Conservation (phyloP, 2,113 vertebrate genomes). For the Panthera uncia region DNA sequence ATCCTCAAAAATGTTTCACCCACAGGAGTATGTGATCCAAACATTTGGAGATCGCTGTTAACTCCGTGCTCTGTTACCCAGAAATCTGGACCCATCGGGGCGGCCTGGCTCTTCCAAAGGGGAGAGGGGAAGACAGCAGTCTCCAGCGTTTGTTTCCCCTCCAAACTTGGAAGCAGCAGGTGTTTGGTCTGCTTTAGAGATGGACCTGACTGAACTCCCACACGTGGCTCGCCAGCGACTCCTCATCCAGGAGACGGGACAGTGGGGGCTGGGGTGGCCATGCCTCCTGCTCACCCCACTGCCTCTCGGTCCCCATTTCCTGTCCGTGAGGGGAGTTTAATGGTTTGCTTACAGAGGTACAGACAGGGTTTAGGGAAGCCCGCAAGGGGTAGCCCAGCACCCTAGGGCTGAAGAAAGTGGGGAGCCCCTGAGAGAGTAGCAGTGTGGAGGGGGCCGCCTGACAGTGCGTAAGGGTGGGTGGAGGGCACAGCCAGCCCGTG, state of each 20-base stretch:
- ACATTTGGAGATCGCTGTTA: background rate
- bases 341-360: background rate
- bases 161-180: background rate
- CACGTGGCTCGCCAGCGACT: background rate
- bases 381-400: background rate
- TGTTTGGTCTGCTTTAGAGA: background rate
- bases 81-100: background rate
- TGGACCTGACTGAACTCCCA: background rate
- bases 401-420: background rate
- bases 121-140: no score
- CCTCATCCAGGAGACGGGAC: background rate
- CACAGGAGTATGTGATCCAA: background rate
- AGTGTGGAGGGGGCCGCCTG: background rate
- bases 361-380: background rate
- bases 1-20: background rate
- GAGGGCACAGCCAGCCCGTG: background rate
- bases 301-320: background rate
- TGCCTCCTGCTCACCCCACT: accelerated
- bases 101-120: background rate
- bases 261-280: no score
- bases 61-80: background rate
- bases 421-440: background rate
- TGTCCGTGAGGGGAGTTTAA: background rate
- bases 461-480: no score
- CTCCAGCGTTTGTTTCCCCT: background rate